Conservation (phyloP, 2,888 invertebrate species). For the Teleiodes luculella region DNA sequence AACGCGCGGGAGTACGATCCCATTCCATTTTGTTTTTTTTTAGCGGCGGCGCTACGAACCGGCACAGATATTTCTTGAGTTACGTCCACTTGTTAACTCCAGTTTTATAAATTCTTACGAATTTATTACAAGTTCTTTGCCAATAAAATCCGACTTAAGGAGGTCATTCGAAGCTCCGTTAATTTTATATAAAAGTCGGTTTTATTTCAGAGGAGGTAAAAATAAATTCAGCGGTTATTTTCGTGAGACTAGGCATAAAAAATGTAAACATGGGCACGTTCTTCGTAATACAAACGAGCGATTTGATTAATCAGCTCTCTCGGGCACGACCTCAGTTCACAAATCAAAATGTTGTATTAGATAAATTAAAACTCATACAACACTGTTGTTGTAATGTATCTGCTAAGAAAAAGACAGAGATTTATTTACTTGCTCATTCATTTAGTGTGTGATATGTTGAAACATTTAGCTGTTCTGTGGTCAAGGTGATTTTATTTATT, state of each 20-base stretch:
- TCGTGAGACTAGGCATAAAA: constrained; percentile 1
- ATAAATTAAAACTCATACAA: too few relatives aligned
- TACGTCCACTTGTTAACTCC: constrained; percentile 10
- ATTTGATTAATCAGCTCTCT: neutral
- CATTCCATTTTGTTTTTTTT: constrained; percentile 8
- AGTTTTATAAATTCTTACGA: constrained; percentile 34
- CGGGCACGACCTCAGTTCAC: neutral
- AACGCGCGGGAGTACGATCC: neutral
- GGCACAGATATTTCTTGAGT: constrained; percentile 20
- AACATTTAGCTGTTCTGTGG: neutral
- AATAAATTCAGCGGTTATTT: constrained; percentile 18
- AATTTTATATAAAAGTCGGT: constrained; percentile 21
- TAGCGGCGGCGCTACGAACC: neutral
- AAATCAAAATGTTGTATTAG: neutral
- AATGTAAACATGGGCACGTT: constrained; percentile 8
- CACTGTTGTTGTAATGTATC: too few relatives aligned
- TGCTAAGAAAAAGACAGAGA: too few relatives aligned
- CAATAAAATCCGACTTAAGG: constrained; percentile 59
- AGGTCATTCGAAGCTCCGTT: constrained; percentile 45
- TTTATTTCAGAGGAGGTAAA: constrained; percentile 20
- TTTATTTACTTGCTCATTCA: neutral
- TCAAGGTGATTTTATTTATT: neutral
- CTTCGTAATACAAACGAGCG: neutral
- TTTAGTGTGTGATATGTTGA: neutral
- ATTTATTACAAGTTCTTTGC: constrained; percentile 59